Conservation (phyloP, 1,140 invertebrate species). For the Bombus sylvicola region DNA sequence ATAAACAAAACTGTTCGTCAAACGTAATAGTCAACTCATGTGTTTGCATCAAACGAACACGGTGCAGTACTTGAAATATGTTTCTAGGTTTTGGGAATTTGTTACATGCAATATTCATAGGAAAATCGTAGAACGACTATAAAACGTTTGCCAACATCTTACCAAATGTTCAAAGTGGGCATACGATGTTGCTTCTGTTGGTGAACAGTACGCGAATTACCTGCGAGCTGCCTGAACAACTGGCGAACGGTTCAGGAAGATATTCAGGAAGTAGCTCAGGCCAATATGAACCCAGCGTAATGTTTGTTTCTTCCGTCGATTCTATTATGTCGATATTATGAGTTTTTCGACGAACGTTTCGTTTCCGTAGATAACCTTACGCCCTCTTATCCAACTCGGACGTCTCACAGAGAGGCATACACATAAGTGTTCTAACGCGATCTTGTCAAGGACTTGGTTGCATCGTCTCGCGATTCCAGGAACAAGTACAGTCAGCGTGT, state of each 20-base stretch:
- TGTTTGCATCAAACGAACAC: too few species aligned
- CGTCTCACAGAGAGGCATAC: neutral
- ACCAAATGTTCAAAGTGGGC: too few species aligned
- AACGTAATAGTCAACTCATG: too few species aligned
- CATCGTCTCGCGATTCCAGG: neutral
- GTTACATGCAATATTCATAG: too few species aligned
- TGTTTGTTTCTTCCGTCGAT: neutral
- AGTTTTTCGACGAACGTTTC: neutral
- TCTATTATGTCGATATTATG: neutral
- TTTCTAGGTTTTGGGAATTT: too few species aligned
- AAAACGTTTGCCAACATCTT: too few species aligned
- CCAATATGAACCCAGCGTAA: neutral
- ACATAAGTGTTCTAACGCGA: neutral
- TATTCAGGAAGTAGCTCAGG: neutral
- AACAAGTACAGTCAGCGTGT: neutral
- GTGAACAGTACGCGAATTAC: too few species aligned
- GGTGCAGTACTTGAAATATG: too few species aligned
- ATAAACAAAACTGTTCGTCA: too few species aligned
- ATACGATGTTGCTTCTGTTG: neutral
- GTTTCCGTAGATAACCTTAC: neutral
- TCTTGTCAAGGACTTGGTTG: neutral
- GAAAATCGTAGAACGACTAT: too few species aligned
- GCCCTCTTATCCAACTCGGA: neutral
- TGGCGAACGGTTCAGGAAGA: neutral
- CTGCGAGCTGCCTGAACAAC: neutral